A percentile compares a stretch with the other conserved stretches of the same genome.
phyloP scores from a whole-genome alignment of 2,888 invertebrate genomes.

The Ischnura elegans region DNA sequence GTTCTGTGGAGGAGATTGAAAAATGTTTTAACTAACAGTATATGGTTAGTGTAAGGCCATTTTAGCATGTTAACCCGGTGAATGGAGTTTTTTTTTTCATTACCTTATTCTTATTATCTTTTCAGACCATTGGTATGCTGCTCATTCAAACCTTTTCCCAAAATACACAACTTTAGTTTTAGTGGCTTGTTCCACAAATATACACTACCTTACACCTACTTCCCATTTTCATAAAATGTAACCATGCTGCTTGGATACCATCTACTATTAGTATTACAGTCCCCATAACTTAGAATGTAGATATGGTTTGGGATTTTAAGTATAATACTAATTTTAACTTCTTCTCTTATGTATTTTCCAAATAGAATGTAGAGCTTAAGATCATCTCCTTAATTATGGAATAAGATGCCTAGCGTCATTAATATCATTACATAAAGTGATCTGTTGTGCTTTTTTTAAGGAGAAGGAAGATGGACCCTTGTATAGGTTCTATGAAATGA shows the following conservation, averaged over 20 bases:
- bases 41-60: too few relatives aligned
- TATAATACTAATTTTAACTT: background rate
- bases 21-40: too few relatives aligned
- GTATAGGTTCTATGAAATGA: constrained; percentile 90
- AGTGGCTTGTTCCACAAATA: background rate
- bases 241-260: constrained; percentile 10
- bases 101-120: too few relatives aligned
- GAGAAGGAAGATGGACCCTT: constrained; percentile 88
- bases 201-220: too few relatives aligned
- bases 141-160: too few relatives aligned
- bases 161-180: too few relatives aligned
- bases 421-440: background rate
- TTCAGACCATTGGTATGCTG: too few relatives aligned
- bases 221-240: background rate
- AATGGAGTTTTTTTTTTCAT: too few relatives aligned
- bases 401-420: background rate
- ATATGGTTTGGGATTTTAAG: background rate
- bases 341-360: background rate
- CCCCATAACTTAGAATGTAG: background rate
- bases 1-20: too few relatives aligned
- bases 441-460: constrained; percentile 76
- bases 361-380: background rate
- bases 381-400: background rate
- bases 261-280: background rate
- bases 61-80: too few relatives aligned